Evolutionary conservation across 1,140 invertebrate genomes (phyloP).

Genomic region (Sitodiplosis mosellana): DNA sequence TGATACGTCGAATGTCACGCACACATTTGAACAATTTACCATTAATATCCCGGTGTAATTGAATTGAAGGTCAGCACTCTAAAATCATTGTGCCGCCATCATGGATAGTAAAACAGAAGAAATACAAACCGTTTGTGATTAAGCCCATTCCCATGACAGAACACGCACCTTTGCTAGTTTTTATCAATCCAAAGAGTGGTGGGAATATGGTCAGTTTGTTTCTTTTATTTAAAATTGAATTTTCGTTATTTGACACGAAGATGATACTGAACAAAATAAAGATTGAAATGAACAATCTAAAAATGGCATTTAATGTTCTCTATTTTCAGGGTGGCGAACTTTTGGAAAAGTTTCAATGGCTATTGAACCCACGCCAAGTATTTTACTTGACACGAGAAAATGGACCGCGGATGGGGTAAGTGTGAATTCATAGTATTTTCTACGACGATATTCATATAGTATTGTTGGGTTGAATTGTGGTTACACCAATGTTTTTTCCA

Average conservation of each 20-base stretch:
- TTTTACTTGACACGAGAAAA: constrained; percentile 94
- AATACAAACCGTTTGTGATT: constrained; percentile 61
- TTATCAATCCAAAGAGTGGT: constrained; percentile 97
- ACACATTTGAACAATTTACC: no score
- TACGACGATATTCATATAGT: no score
- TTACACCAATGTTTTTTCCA: background rate
- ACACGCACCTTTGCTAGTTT: constrained; percentile 80
- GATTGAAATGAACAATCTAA: no score
- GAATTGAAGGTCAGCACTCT: constrained; percentile 45
- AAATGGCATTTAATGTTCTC: no score
- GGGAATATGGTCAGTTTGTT: constrained; percentile 54
- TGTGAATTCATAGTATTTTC: constrained; percentile 7
- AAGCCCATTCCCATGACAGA: constrained; percentile 81
- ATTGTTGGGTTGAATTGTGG: no score
- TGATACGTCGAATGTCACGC: no score
- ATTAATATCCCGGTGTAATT: no score
- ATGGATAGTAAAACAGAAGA: constrained; percentile 84
- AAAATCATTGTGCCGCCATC: constrained; percentile 88
- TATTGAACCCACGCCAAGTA: constrained; percentile 90
- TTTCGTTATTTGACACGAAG: no score
- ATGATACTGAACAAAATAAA: no score
- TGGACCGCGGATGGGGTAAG: constrained; percentile 78
- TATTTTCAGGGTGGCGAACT: constrained; percentile 54
- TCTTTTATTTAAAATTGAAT: no score
- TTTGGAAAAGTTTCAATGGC: constrained; percentile 80